Conservation (phyloP, 2,888 invertebrate species). For the Drosophila infuscata region DNA sequence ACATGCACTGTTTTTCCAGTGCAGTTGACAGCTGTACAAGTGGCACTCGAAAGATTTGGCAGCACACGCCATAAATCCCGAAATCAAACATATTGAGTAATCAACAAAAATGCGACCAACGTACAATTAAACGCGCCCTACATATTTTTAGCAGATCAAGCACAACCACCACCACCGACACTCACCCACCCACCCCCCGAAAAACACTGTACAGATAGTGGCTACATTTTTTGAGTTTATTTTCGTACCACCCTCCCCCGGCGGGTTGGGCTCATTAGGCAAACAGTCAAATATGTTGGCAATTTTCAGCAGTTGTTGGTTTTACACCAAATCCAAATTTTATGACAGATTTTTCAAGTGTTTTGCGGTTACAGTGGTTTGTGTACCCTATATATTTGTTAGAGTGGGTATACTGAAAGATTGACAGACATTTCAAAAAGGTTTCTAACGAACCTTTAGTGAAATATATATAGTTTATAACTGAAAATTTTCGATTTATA, state of each 20-base stretch:
- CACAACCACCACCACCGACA: conserved; percentile 12
- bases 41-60: conserved; percentile 53
- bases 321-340: conserved; percentile 66
- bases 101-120: conserved; percentile 72
- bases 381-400: conserved; percentile 10
- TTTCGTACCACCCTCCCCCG: conserved; percentile 28
- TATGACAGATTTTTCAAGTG: conserved; percentile 80
- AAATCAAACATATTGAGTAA: conserved; percentile 84
- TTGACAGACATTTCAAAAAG: not conserved
- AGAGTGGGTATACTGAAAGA: not conserved
- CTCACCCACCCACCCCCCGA: conserved; percentile 22
- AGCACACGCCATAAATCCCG: conserved; percentile 64
- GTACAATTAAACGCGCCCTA: conserved; percentile 45
- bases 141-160: conserved; percentile 21
- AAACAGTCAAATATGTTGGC: conserved; percentile 77
- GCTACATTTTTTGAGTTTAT: conserved; percentile 5
- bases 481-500: not conserved
- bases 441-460: not conserved
- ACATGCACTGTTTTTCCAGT: conserved; percentile 40
- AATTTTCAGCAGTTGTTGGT: conserved; percentile 76
- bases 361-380: conserved; percentile 40
- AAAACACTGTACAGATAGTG: not conserved
- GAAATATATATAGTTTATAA: not conserved
- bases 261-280: conserved; percentile 67
- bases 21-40: conserved; percentile 68